These are phyloP conservation scores for Helogale parvula DNA, from an alignment of 2,113 vertebrate species.

Conservation along the genomic window DNA sequence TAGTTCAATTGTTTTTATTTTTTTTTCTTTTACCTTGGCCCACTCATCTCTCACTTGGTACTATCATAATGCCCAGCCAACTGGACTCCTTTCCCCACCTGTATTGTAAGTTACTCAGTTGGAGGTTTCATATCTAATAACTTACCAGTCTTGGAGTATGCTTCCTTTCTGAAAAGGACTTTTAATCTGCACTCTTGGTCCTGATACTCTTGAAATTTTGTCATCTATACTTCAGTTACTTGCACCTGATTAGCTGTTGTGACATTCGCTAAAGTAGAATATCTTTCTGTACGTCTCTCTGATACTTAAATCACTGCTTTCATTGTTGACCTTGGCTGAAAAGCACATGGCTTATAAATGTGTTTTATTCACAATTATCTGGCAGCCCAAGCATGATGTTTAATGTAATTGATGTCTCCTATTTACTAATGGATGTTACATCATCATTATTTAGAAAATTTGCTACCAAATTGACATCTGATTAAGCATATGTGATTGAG, in stretches of 20 bases:
- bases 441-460: slow-evolving; percentile 76
- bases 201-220: background rate
- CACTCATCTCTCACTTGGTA: background rate
- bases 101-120: background rate
- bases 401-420: slow-evolving; percentile 72
- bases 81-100: background rate
- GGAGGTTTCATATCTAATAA: background rate
- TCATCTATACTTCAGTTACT: background rate
- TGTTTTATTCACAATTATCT: slow-evolving; percentile 67
- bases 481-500: slow-evolving; percentile 70
- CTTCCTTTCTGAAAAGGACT: background rate
- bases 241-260: slow-evolving; percentile 1
- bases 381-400: slow-evolving; percentile 61
- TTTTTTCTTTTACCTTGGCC: background rate
- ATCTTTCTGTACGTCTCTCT: slow-evolving; percentile 11
- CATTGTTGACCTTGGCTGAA: slow-evolving; percentile 61
- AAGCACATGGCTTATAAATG: slow-evolving; percentile 60
- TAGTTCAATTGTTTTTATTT: background rate
- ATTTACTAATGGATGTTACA: slow-evolving; percentile 74
- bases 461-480: slow-evolving; percentile 70
- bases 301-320: slow-evolving; percentile 33
- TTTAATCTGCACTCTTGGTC: background rate
- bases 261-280: background rate
- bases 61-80: background rate
- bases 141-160: background rate